Evolutionary conservation across 2,113 vertebrate species (phyloP), one percentile per base, ranked within the genome.

Genomic region (Corythoichthys haematopterus): DNA sequence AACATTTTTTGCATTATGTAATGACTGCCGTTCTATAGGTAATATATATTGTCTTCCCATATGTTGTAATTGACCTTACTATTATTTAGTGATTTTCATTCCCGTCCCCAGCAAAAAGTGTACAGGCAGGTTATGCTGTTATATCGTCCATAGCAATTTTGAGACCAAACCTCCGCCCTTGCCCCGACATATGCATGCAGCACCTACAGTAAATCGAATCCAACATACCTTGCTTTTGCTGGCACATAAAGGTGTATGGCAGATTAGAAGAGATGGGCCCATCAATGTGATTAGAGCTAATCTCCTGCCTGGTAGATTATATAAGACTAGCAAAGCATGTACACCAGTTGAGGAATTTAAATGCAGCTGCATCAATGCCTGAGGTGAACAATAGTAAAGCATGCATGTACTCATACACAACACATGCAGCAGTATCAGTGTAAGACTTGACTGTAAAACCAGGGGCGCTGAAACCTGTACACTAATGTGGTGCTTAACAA

Each of bases 231-330:
- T 3, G 35, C 48, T 40, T 46, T 43, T 1, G 28, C 13, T 2
- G 61, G 12, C 58, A 50, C 1, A 9, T 62, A 58, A 1, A 3
- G 2, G 59, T 45, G 67, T 10, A 60, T 20, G 2, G 66, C 37
- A 40, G 66, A 55, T 57, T 3, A 37, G 15, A 63, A 48, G 47
- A 68, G 75, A 58, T 51, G 64, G 74, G 80, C 59, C 50, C 78
- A 80, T 75, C 79, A 72, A 72, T 64, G 76, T 66, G 80, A 87
- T 89, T 84, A 88, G 66, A 82, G 85, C 47, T 90, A 87, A 90
- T 87, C 87, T 84, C 64, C 69, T 47, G 68, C 36, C 77, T 80
- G 69, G 63, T 69, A 66, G 85, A 84, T 87, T 85, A 85, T 84
- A 89, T 89, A 80, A 88, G 87, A 79, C 70, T 70, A 66, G 80